phyloP scores from a whole-genome alignment of 2,113 vertebrate genomes.

The Lamprotornis superbus region DNA sequence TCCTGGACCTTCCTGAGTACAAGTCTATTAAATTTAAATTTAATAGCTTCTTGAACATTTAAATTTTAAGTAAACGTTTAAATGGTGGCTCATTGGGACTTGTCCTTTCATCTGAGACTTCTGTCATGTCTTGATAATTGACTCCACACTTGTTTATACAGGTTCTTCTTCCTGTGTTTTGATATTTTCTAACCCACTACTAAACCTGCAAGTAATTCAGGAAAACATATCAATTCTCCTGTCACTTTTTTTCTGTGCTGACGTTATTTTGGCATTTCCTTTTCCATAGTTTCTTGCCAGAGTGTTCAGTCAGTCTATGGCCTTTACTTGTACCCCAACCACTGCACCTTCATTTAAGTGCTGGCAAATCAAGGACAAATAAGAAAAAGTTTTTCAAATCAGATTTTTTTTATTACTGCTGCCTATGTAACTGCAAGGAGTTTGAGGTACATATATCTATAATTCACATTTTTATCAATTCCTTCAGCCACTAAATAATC shows the following conservation, averaged over 20 bases:
- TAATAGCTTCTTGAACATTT: background rate
- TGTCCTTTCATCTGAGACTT: background rate
- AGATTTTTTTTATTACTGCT: background rate
- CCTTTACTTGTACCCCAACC: background rate
- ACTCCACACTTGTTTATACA: constrained; percentile 14
- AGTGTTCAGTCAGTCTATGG: background rate
- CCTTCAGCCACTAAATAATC: background rate
- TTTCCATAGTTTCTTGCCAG: background rate
- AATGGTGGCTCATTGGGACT: background rate
- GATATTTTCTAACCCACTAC: background rate
- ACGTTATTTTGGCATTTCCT: background rate
- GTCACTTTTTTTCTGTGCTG: background rate
- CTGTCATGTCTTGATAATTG: background rate
- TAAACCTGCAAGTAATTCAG: constrained; percentile 14
- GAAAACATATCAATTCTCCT: constrained; percentile 26
- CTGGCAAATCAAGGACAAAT: background rate
- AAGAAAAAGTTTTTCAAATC: background rate
- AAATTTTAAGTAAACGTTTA: background rate
- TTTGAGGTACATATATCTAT: background rate
- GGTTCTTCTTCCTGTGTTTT: constrained; percentile 49
- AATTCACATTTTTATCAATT: background rate
- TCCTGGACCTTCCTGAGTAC: background rate
- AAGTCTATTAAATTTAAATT: background rate
- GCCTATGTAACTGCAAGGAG: background rate
- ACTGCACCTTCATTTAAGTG: background rate